Conservation (phyloP, 2,797 vertebrate genomes). For the Siniperca obscura region DNA sequence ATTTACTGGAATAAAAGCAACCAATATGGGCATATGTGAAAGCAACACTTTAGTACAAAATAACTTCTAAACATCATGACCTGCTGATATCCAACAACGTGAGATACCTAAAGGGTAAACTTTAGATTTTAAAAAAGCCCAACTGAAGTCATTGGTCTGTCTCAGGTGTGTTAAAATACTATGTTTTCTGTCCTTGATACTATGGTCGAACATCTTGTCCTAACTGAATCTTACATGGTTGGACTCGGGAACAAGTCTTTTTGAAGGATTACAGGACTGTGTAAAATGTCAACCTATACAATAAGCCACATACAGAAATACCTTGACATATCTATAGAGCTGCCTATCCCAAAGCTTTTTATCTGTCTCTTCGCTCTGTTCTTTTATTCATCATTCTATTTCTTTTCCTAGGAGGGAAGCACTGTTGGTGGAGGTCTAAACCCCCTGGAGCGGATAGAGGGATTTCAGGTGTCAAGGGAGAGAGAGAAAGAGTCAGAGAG, state of each 20-base stretch:
- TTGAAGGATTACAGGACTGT: slow-evolving; percentile 10
- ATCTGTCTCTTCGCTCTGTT: slow-evolving; percentile 65
- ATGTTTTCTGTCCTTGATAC: neutral
- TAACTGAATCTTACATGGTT: neutral
- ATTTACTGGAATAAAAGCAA: neutral
- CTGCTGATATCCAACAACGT: neutral
- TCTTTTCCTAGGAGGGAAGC: slow-evolving; percentile 62
- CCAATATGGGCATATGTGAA: too few species aligned
- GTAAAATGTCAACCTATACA: slow-evolving; percentile 65
- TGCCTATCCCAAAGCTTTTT: slow-evolving; percentile 61
- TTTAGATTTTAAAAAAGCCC: neutral
- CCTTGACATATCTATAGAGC: slow-evolving; percentile 57
- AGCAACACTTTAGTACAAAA: neutral
- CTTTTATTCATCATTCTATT: slow-evolving; percentile 76
- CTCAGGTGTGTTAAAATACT: neutral
- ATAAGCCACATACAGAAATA: slow-evolving; percentile 40
- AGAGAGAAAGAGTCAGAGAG: slow-evolving; percentile 58
- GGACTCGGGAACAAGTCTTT: slow-evolving; percentile 9
- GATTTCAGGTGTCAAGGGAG: slow-evolving; percentile 71
- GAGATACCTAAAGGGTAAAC: neutral
- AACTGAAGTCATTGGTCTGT: neutral
- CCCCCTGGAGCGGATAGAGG: slow-evolving; percentile 54
- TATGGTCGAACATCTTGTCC: neutral
- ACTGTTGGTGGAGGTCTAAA: slow-evolving; percentile 64
- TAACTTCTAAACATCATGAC: neutral